These are phyloP conservation scores for Colletes collaris DNA, from an alignment of 2,888 invertebrate species.

Conservation along the genomic window DNA sequence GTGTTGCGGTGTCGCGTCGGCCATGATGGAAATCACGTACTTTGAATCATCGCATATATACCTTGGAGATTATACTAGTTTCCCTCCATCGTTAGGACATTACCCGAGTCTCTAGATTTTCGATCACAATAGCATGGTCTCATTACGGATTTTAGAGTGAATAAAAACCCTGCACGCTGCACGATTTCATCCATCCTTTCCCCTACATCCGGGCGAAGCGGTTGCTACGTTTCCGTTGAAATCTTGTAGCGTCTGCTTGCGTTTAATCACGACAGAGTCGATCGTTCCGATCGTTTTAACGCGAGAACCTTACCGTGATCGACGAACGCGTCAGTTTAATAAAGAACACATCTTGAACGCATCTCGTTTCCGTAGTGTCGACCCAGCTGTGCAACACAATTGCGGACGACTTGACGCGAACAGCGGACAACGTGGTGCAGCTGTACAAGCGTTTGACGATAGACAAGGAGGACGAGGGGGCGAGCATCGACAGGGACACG, in stretches of 20 bases:
- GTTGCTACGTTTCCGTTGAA: constrained; percentile 11
- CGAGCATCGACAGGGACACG: constrained; percentile 81
- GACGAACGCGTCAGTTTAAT: not conserved
- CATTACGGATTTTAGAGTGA: constrained; percentile 77
- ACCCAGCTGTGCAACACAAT: constrained; percentile 86
- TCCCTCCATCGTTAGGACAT: constrained; percentile 48
- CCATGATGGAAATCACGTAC: not conserved
- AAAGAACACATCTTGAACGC: no score
- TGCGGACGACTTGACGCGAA: constrained; percentile 86
- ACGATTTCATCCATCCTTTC: constrained; percentile 61
- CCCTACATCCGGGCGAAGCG: constrained; percentile 1
- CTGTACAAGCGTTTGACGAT: constrained; percentile 87
- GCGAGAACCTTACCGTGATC: not conserved
- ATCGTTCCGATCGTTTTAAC: not conserved
- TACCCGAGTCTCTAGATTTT: constrained; percentile 41
- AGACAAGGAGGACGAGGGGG: constrained; percentile 83
- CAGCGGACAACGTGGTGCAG: constrained; percentile 89
- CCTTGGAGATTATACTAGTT: constrained; percentile 13
- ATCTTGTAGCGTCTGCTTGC: constrained; percentile 22
- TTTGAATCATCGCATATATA: constrained; percentile 36
- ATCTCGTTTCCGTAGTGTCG: constrained; percentile 83
- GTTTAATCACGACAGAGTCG: no score
- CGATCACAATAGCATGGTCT: constrained; percentile 79
- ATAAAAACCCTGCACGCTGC: constrained; percentile 72
- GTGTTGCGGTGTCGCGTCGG: not conserved